Evolutionary conservation across 1,140 invertebrate genomes (phyloP).

Genomic region (Stegodyphus dumicola): DNA sequence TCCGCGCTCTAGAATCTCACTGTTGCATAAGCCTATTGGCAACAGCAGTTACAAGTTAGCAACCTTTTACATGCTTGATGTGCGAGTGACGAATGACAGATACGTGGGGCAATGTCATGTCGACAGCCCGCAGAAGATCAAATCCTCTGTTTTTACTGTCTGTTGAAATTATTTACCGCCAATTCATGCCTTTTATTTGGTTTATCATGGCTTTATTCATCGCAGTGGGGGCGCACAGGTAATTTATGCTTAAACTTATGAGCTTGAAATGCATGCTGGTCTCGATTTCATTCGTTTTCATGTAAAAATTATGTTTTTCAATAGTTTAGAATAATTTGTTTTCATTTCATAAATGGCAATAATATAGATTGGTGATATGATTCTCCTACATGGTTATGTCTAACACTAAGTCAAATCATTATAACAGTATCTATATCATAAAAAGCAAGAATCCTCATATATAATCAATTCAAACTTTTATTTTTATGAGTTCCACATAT

Average conservation of each 20-base stretch:
- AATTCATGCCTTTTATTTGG: slow-evolving; percentile 46
- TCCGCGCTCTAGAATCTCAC: not conserved
- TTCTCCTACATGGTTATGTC: no score
- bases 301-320: no score
- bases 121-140: slow-evolving; percentile 37
- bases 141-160: slow-evolving; percentile 31
- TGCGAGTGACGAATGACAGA: slow-evolving; percentile 36
- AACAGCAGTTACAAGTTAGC: slow-evolving; percentile 13
- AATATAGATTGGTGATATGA: no score
- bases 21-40: not conserved
- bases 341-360: no score
- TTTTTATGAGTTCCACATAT: no score
- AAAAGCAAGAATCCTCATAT: no score
- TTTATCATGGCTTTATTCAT: slow-evolving; percentile 20
- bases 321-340: no score
- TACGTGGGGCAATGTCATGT: slow-evolving; percentile 40
- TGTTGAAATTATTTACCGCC: slow-evolving; percentile 14
- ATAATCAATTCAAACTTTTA: no score
- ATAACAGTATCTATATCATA: no score
- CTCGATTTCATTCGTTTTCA: no score
- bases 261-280: no score
- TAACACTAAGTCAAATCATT: no score
- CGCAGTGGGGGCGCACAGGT: slow-evolving; percentile 4
- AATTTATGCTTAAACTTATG: not conserved
- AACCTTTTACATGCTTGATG: slow-evolving; percentile 32